Base-by-base conservation (phyloP, 2,888 invertebrate species). In the Catocala sponsa region DNA sequence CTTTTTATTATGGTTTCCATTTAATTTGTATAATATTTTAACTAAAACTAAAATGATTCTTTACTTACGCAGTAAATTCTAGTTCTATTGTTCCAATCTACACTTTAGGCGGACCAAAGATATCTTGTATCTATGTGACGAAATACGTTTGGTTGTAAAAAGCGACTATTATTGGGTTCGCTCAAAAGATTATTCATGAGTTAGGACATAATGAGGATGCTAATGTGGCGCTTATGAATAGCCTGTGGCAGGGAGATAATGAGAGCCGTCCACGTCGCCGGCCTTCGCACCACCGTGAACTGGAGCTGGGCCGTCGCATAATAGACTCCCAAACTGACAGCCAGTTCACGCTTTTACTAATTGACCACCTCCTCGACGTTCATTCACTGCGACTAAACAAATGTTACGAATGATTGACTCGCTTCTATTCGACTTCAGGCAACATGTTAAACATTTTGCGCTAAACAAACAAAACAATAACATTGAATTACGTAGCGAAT, bases 321-420 rank as follows among this genome's bases (percentile, higher is more conserved):
- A 90, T 82, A 81, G 81, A 78, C 85, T 87, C 90, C 90, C 86
- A 87, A 90, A 91, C 85, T 91, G 93, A 91, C 92, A 91, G 84
- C 83, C 83, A 78, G 86, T 92, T 90, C 89, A 93, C 90, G 91
- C 91, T 91, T 91, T 90, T 90, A 89, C 91, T 88, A 90, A 91
- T 89, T 90, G 91, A 88, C 92, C 92, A 91, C 91, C 91, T 90
- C 87, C 78, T 80, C 81, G 87, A 88, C 86, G 84, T 85, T 87
- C 81, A 84, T 85, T 86, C 81, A 88, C 77, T 83, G 76, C 82
- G 32, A 59, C 63, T 88, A 89, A 89, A 89, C 87, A 87, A 84
- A 80, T 84, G 83, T 82, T 80, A 81, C 81, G 78, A 84, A 84
- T 91, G 87, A 91, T 88, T 89, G 89, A 91, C 91, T 78, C 74